Conservation (phyloP, 2,888 invertebrate genomes). For the Mechanitis mazaeus region DNA sequence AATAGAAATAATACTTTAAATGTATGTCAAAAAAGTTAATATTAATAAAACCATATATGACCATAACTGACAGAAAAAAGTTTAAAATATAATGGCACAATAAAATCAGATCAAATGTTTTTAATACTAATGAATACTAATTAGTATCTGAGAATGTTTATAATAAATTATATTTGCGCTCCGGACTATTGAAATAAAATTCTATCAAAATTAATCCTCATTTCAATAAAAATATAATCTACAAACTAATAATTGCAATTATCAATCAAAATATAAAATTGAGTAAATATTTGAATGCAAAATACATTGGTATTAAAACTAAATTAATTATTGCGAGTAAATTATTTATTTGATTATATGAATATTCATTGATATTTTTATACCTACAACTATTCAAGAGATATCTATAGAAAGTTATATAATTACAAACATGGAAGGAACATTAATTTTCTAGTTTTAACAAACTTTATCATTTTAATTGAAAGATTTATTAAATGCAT, state of each 20-base stretch:
- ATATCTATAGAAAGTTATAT: background rate
- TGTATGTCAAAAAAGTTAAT: conserved; percentile 1
- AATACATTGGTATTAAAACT: conserved; percentile 13
- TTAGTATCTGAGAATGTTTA: no score
- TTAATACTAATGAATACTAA: background rate
- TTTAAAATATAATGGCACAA: conserved; percentile 17
- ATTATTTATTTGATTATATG: conserved; percentile 2
- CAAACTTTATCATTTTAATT: background rate
- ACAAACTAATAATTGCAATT: background rate
- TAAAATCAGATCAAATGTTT: conserved; percentile 17
- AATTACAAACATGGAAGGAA: conserved; percentile 1
- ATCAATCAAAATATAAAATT: conserved; percentile 6
- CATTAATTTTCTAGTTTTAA: background rate
- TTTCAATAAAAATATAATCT: background rate
- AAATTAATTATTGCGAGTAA: conserved; percentile 20
- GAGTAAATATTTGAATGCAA: conserved; percentile 12
- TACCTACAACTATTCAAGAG: background rate
- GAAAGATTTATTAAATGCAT: conserved; percentile 1
- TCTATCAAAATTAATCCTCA: background rate
- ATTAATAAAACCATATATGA: conserved; percentile 1
- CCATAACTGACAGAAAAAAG: no score
- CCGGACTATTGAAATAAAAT: background rate
- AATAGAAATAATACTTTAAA: conserved; percentile 22
- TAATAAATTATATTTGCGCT: background rate
- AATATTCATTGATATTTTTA: background rate